Evolutionary conservation across 2,113 vertebrate species (phyloP).

Genomic region (Tupaia chinensis): DNA sequence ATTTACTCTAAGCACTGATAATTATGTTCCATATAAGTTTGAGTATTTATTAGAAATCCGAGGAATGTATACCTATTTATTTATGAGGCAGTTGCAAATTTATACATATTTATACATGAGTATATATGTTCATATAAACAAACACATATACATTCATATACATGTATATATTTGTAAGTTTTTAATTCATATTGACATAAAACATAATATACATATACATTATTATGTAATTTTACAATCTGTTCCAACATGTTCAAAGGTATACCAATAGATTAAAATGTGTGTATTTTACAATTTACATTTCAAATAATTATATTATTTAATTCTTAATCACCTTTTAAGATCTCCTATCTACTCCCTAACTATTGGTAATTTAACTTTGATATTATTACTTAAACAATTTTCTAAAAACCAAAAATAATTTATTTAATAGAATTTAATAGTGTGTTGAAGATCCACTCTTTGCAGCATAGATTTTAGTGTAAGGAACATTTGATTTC

Average conservation of each 20-base stretch:
- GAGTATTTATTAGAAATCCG: neutral
- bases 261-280: neutral
- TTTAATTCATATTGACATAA: neutral
- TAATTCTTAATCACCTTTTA: neutral
- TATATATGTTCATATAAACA: neutral
- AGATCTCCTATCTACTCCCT: neutral
- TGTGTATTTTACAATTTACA: neutral
- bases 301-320: neutral
- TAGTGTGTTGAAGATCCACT: neutral
- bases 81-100: neutral
- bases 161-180: neutral
- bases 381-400: neutral
- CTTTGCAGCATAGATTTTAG: neutral
- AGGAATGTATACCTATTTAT: neutral
- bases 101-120: neutral
- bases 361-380: neutral
- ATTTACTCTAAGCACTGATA: neutral
- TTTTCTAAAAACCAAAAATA: neutral
- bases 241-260: neutral
- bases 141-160: neutral
- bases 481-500: neutral
- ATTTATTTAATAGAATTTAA: neutral
- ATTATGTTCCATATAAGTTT: neutral
- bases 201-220: neutral
- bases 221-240: neutral